Conservation (phyloP, 1,140 invertebrate species). For the Mactra quadrangularis region DNA sequence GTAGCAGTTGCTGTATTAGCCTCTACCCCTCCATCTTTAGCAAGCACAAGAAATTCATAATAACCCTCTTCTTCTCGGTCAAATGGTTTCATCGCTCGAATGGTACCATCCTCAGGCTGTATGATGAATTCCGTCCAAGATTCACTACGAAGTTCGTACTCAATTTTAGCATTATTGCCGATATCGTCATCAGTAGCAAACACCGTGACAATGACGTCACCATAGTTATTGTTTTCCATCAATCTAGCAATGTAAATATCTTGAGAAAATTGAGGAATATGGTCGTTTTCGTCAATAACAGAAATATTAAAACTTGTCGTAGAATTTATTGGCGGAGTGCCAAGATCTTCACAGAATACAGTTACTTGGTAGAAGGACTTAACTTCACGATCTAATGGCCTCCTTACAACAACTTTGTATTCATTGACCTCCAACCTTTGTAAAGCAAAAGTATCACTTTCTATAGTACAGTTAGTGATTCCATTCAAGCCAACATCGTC, state of each 20-base stretch:
- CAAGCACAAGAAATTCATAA: conserved; percentile 96
- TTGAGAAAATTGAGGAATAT: conserved; percentile 68
- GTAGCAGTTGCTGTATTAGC: conserved; percentile 92
- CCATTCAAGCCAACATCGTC: conserved; percentile 58
- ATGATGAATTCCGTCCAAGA: conserved; percentile 91
- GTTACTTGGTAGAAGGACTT: conserved; percentile 63
- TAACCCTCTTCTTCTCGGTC: conserved; percentile 95
- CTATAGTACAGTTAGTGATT: conserved; percentile 48
- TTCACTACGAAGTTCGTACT: conserved; percentile 89
- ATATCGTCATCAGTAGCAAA: conserved; percentile 96
- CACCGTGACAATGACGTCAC: conserved; percentile 94
- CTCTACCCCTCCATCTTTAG: conserved; percentile 92
- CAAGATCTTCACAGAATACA: conserved; percentile 70
- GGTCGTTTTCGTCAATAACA: conserved; percentile 75
- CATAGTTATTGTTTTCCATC: conserved; percentile 87
- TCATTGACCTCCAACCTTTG: conserved; percentile 66
- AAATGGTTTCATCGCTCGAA: conserved; percentile 92
- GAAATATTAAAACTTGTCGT: conserved; percentile 63
- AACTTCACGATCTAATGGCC: conserved; percentile 68
- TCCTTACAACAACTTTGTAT: conserved; percentile 71
- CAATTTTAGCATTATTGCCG: conserved; percentile 96
- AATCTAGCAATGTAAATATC: conserved; percentile 63
- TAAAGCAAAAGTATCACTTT: conserved; percentile 55
- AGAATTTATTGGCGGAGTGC: conserved; percentile 66
- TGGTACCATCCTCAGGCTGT: conserved; percentile 87